These are phyloP conservation scores for Barbus barbus DNA, from an alignment of 2,113 vertebrate species.

Conservation along the genomic window DNA sequence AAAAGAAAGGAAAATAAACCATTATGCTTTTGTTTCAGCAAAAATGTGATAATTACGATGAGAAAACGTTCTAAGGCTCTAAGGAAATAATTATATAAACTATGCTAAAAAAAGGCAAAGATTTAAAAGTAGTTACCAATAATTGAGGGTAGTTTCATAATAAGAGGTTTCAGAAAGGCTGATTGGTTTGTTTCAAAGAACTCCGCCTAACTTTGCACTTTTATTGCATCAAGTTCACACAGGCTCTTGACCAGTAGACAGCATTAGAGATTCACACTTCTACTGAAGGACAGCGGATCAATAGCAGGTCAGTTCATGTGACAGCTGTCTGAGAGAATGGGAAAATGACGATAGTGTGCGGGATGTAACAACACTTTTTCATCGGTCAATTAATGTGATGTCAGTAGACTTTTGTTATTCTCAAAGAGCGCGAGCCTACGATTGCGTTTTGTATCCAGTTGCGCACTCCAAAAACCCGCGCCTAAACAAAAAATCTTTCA, in stretches of 20 bases:
- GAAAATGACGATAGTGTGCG: not conserved
- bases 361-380: not conserved
- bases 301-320: conserved; percentile 31
- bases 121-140: not conserved
- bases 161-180: not conserved
- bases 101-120: not conserved
- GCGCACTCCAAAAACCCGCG: not conserved
- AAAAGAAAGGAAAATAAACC: too few relatives aligned
- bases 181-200: conserved; percentile 33
- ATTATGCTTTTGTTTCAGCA: too few relatives aligned
- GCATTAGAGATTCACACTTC: not conserved
- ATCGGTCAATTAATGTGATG: not conserved
- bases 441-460: not conserved
- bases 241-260: not conserved
- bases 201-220: conserved; percentile 32
- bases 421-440: not conserved
- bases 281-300: conserved; percentile 13
- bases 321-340: not conserved
- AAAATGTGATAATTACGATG: not conserved
- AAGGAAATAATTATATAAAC: not conserved
- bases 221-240: conserved; percentile 1
- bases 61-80: not conserved
- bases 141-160: not conserved
- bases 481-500: not conserved
- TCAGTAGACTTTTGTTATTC: not conserved